Conservation (phyloP, 2,888 invertebrate genomes). For the Melinaea marsaeus region DNA sequence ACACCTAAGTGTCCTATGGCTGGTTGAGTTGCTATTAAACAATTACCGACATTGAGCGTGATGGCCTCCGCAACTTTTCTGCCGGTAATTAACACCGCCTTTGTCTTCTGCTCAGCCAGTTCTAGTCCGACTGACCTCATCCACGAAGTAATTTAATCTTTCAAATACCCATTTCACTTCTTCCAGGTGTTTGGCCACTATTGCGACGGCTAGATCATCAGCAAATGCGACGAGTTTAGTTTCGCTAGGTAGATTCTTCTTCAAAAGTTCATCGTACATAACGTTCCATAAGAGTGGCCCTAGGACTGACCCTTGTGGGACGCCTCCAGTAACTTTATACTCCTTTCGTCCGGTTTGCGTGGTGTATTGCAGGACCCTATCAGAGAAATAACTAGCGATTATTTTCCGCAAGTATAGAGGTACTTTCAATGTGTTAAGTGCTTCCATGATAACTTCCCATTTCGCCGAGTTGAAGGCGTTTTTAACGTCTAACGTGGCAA, state of each 20-base stretch:
- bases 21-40: neutral
- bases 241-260: no score
- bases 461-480: conserved; percentile 20
- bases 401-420: no score
- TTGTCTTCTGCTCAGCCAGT: conserved; percentile 7
- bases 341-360: neutral
- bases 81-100: conserved; percentile 8
- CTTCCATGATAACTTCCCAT: conserved; percentile 1
- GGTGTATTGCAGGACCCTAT: no score
- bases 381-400: no score
- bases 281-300: no score
- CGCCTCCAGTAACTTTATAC: conserved; percentile 3
- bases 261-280: no score
- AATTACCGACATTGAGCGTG: conserved; percentile 1
- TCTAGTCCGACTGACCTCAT: conserved; percentile 8
- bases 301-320: no score
- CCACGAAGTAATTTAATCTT: neutral
- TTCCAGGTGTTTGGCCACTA: conserved; percentile 4
- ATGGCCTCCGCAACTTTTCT: conserved; percentile 9
- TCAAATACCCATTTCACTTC: conserved; percentile 9
- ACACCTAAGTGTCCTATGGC: neutral
- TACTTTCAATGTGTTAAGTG: no score
- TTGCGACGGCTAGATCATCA: no score
- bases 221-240: no score
- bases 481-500: conserved; percentile 13